Conservation (phyloP, 2,113 vertebrate genomes). For the Philantomba maxwellii region DNA sequence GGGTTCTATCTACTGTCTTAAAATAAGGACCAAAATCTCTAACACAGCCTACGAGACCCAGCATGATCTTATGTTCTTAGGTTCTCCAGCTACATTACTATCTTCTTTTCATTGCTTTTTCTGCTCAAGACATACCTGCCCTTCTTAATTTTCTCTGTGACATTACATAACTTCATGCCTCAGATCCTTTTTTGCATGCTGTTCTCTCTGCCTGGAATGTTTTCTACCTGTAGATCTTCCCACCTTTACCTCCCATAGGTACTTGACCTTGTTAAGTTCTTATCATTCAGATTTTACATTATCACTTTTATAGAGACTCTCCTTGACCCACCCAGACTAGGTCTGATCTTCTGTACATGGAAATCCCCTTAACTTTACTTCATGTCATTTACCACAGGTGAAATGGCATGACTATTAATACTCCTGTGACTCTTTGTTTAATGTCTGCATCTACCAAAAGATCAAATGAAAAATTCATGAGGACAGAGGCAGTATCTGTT, state of each 20-base stretch:
- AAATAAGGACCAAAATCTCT: neutral
- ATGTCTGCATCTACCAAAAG: neutral
- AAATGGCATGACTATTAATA: neutral
- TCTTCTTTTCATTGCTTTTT: neutral
- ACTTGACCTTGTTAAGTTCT: neutral
- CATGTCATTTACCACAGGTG: neutral
- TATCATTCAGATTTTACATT: neutral
- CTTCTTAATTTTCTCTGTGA: neutral
- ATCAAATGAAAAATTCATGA: neutral
- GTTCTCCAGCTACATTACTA: neutral
- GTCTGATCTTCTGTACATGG: neutral
- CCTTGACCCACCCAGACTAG: neutral
- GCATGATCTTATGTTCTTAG: neutral
- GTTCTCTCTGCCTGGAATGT: neutral
- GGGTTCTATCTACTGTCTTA: neutral
- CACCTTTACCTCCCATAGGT: neutral
- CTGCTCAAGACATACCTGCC: neutral
- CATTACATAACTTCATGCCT: neutral
- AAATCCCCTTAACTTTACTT: neutral
- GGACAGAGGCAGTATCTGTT: neutral
- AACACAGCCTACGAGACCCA: neutral
- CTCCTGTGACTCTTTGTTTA: neutral
- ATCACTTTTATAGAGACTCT: neutral
- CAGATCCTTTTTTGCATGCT: neutral
- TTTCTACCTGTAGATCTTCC: neutral